These are phyloP conservation scores for Littorina saxatilis DNA, from an alignment of 1,140 invertebrate genomes.

Conservation along the genomic window DNA sequence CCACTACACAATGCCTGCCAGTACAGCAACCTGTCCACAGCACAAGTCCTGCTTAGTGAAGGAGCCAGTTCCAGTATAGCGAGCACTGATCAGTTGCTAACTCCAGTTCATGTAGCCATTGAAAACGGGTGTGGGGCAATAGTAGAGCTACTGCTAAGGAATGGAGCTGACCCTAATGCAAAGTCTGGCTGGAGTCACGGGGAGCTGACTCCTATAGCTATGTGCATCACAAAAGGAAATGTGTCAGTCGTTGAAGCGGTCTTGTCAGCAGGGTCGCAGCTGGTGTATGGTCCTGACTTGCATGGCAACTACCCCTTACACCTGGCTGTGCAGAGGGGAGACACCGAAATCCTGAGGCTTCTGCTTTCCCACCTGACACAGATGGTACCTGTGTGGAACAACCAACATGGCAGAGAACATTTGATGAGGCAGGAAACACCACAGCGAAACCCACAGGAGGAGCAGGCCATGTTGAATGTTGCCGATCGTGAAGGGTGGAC, in stretches of 20 bases:
- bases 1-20: constrained; percentile 22
- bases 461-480: background rate
- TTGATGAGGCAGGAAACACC: no score
- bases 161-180: background rate
- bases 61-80: constrained; percentile 9
- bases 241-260: no score
- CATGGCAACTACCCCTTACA: constrained; percentile 16
- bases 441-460: no score
- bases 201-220: background rate
- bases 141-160: background rate
- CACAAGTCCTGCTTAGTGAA: background rate
- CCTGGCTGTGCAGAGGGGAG: constrained; percentile 13
- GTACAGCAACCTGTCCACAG: background rate
- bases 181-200: background rate
- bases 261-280: no score
- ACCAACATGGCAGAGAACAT: background rate
- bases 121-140: background rate
- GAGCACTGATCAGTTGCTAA: background rate
- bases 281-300: background rate
- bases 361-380: background rate
- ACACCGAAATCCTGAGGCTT: background rate
- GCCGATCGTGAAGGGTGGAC: background rate
- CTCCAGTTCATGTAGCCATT: constrained; percentile 13
- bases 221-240: constrained; percentile 4
- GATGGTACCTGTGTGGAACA: background rate